Percentiles rank a stretch among this genome's conserved stretches.
phyloP scores from a whole-genome alignment of 1,140 invertebrate genomes.

The Hyposmocoma kahamanoa region DNA sequence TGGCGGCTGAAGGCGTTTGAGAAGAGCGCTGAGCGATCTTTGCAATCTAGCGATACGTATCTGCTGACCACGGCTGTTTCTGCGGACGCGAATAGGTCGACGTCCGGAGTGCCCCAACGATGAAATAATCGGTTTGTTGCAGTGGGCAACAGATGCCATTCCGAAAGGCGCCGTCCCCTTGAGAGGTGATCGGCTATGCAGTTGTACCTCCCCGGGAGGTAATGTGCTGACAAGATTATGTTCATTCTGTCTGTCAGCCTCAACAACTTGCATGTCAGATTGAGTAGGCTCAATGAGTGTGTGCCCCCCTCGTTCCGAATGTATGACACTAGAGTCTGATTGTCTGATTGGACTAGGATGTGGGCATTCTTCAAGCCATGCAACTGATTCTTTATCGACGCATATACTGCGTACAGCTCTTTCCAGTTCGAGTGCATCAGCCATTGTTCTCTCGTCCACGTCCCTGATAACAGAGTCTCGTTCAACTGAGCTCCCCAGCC shows the following conservation, averaged over 20 bases:
- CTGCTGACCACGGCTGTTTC: conserved; percentile 18
- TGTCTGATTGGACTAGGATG: background rate
- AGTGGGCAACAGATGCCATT: conserved; percentile 17
- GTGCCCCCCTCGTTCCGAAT: background rate
- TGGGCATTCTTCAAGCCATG: conserved; percentile 2
- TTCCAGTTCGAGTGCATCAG: conserved; percentile 26
- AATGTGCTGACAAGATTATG: conserved; percentile 2
- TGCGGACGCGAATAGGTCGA: conserved; percentile 30
- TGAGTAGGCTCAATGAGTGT: conserved; percentile 1
- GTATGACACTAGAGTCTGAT: conserved; percentile 1
- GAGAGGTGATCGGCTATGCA: conserved; percentile 2
- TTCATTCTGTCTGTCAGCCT: conserved; percentile 1
- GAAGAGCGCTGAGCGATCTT: conserved; percentile 21
- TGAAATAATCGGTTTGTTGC: conserved; percentile 22
- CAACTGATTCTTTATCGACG: background rate
- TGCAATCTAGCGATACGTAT: conserved; percentile 25
- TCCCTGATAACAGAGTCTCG: conserved; percentile 6
- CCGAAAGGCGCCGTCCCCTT: background rate
- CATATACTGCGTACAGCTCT: conserved; percentile 13
- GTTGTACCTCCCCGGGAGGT: conserved; percentile 5
- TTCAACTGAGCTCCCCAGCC: conserved; percentile 23
- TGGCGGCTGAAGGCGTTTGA: conserved; percentile 24
- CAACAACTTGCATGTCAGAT: conserved; percentile 5
- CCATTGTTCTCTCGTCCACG: conserved; percentile 16
- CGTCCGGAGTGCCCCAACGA: conserved; percentile 20